Conservation (phyloP, 1,140 invertebrate species). For the Radopholus similis region DNA sequence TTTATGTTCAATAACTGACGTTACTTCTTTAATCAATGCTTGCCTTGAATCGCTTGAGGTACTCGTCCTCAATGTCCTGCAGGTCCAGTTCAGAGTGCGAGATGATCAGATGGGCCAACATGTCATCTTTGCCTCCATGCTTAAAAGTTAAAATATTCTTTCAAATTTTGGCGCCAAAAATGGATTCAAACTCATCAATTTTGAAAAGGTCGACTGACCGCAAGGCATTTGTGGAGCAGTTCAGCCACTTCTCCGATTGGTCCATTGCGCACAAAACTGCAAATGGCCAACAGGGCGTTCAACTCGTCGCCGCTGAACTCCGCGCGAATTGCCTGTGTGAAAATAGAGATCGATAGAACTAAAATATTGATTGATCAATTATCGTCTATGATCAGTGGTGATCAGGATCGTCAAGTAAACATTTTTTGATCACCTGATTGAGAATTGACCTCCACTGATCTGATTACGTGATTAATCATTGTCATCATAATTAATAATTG, state of each 20-base stretch:
- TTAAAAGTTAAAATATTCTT: not conserved
- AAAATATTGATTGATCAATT: no score
- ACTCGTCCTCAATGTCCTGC: conserved; percentile 8
- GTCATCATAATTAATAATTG: not conserved
- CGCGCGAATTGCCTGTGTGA: conserved; percentile 76
- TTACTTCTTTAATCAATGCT: not conserved
- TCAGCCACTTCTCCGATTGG: conserved; percentile 3
- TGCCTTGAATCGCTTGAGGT: conserved; percentile 8
- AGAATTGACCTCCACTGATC: no score
- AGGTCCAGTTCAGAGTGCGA: conserved; percentile 8
- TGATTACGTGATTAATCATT: not conserved
- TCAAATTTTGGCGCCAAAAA: not conserved
- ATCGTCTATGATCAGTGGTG: no score
- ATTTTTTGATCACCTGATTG: no score
- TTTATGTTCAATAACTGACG: not conserved
- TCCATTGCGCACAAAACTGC: conserved; percentile 14
- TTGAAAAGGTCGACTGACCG: not conserved
- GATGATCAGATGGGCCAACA: conserved; percentile 10
- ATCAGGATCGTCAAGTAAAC: no score
- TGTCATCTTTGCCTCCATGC: conserved; percentile 3
- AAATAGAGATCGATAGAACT: no score
- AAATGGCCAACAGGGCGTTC: conserved; percentile 72
- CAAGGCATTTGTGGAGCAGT: conserved; percentile 14
- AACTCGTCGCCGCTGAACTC: conserved; percentile 82
- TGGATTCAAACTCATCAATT: not conserved